Conservation (phyloP, 2,888 invertebrate species). For the Dione vanillae region DNA sequence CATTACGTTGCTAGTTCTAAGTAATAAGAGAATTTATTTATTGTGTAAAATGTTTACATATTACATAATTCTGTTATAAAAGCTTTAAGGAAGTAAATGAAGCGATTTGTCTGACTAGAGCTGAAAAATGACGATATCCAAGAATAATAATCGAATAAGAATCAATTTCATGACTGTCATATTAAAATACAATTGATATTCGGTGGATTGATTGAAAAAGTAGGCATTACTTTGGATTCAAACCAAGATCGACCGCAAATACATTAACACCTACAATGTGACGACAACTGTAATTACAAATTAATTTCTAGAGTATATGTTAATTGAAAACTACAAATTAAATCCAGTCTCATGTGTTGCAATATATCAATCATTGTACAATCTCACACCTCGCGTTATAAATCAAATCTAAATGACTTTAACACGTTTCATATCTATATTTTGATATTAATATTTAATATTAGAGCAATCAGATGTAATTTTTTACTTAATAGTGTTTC, state of each 20-base stretch:
- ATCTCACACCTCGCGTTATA: neutral
- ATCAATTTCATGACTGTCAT: neutral
- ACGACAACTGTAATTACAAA: constrained; percentile 2
- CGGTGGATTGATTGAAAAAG: too few species aligned
- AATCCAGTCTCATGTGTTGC: neutral
- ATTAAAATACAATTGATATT: too few species aligned
- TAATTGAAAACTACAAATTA: constrained; percentile 1
- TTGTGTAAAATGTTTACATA: too few species aligned
- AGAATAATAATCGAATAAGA: too few species aligned
- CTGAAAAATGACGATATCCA: neutral
- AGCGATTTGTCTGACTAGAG: neutral
- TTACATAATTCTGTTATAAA: too few species aligned
- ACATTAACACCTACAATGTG: neutral
- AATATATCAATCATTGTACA: neutral
- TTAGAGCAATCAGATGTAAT: too few species aligned
- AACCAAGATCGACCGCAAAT: neutral
- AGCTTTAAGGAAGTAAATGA: neutral
- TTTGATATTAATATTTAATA: too few species aligned
- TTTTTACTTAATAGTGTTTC: too few species aligned
- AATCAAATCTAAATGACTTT: constrained; percentile 4
- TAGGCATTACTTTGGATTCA: neutral
- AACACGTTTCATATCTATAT: neutral
- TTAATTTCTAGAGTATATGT: neutral
- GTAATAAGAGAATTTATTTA: too few species aligned
- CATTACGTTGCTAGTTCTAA: too few species aligned